Conservation (phyloP, 2,888 invertebrate genomes). For the Linnaemya tessellans region DNA sequence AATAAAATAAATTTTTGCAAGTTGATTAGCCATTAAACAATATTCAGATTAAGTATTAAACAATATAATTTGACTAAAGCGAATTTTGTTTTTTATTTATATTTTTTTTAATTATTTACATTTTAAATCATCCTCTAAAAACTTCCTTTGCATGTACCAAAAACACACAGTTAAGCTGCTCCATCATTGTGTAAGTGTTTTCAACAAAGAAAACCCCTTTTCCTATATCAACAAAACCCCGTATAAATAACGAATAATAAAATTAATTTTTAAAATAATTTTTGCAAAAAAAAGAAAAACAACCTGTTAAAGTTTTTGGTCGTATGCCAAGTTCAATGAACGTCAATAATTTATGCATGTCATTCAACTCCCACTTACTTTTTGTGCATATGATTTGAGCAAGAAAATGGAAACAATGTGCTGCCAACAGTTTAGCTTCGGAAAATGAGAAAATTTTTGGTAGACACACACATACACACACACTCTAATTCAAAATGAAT, state of each 20-base stretch:
- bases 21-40: no score
- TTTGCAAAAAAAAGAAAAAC: neutral
- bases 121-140: no score
- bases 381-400: neutral
- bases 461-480: neutral
- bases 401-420: conserved; percentile 46
- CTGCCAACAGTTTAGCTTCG: conserved; percentile 19
- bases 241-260: neutral
- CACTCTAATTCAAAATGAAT: no score
- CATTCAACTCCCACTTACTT: conserved; percentile 64
- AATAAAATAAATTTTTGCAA: no score
- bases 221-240: neutral
- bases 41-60: no score
- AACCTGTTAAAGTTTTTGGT: conserved; percentile 66
- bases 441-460: conserved; percentile 27
- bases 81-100: no score
- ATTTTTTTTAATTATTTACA: no score
- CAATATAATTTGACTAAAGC: no score
- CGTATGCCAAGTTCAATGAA: conserved; percentile 71
- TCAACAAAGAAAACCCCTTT: no score
- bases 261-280: neutral
- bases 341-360: conserved; percentile 69
- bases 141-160: no score
- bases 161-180: no score
- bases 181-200: no score